Evolutionary conservation across 2,888 invertebrate species (phyloP), one percentile per base, ranked within the genome.

Genomic region (Thalpophila matura): DNA sequence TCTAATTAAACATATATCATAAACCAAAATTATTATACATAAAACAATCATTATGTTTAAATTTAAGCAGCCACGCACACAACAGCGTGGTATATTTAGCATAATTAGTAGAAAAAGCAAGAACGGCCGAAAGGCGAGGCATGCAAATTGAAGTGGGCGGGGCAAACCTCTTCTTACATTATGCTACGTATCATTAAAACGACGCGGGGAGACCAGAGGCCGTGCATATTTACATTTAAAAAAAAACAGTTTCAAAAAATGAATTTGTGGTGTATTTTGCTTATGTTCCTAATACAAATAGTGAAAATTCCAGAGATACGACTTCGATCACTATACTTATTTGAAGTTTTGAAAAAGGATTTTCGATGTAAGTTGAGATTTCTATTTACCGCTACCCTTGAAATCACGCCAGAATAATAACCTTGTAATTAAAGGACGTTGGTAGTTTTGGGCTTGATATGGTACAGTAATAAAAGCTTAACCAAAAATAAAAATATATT

Each of bases 81-180:
- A 55, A 7, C 7, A 35, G 18, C 31, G 51, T 14, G 29, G 27
- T 58, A 12, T 68, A 35, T 56, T 75, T 70, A 62, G 43, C 55
- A 70, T 74, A 74, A 69, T 71, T 71, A 74, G 55, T 61, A 53
- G 71, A 72, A 72, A 71, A 70, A 70, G 50, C 50, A 47, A 61
- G 31, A 55, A 43, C 43, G 53, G 33, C 12, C 38, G 49, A 42
- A 51, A 72, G 71, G 71, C 71, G 54, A 56, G 75, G 71, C 57
- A 62, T 71, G 75, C 53, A 71, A 75, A 74, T 74, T 46, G 56
- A 55, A 24, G 63, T 31, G 71, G 75, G 76, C 49, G 71, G 71
- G 20, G 62, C 56, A 22, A 37, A 5, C 49, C 69, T 37, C 38
- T 60, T 38, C 67, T 69, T 57, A 50, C 53, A 35, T 33, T 45